phyloP scores from a whole-genome alignment of 1,140 invertebrate species.

The Scaptomyza graminum region DNA sequence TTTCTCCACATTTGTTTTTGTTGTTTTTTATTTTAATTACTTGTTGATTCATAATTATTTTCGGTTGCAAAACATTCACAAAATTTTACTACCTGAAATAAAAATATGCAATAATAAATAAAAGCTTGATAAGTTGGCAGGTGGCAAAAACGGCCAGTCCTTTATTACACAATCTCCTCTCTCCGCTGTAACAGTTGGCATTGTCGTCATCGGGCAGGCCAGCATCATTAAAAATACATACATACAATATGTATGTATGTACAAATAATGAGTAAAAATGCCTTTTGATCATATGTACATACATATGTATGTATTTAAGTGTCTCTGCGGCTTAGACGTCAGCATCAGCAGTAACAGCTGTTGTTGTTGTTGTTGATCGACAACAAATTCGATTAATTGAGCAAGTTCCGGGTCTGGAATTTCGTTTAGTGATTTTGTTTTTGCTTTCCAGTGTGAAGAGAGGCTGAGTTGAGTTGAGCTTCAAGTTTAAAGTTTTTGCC shows the following conservation, averaged over 20 bases:
- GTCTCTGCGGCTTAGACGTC: constrained; percentile 44
- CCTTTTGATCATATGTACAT: constrained; percentile 35
- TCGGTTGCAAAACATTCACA: constrained; percentile 54
- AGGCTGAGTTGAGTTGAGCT: constrained; percentile 17
- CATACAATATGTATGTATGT: constrained; percentile 1
- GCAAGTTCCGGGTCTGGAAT: constrained; percentile 76
- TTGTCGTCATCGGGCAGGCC: constrained; percentile 50
- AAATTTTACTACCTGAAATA: constrained; percentile 23
- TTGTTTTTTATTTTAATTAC: constrained; percentile 28
- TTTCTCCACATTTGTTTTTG: constrained; percentile 13
- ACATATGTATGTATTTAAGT: constrained; percentile 42
- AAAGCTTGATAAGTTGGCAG: constrained; percentile 15
- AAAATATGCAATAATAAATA: constrained; percentile 16
- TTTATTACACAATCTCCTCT: not conserved
- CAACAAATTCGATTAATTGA: constrained; percentile 80
- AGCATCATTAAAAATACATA: constrained; percentile 39
- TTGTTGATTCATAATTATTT: constrained; percentile 78
- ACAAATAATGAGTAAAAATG: constrained; percentile 16
- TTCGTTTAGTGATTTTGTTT: constrained; percentile 63
- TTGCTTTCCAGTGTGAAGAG: constrained; percentile 27
- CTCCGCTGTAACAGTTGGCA: constrained; percentile 23
- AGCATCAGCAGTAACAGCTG: constrained; percentile 44
- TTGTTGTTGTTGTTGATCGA: constrained; percentile 57
- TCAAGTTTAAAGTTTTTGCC: constrained; percentile 48
- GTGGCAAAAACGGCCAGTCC: constrained; percentile 1